A percentile compares a stretch with the other conserved stretches of the same genome.
phyloP scores from a whole-genome alignment of 1,140 invertebrate species.

The Diploscapter pachys region DNA sequence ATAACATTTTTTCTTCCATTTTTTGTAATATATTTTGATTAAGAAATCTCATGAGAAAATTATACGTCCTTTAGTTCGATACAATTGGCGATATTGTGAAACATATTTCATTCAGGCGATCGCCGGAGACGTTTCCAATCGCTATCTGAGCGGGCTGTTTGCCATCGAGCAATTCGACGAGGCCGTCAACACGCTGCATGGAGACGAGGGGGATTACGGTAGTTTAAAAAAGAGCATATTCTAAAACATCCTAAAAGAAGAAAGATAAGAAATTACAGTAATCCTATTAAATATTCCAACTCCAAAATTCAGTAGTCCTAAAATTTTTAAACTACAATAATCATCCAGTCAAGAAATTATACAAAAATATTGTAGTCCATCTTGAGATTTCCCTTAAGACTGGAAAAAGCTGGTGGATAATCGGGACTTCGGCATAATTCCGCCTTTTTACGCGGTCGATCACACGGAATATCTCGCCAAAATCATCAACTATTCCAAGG shows the following conservation, averaged over 20 bases:
- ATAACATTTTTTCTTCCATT: neutral
- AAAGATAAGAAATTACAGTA: neutral
- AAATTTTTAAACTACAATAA: too few species aligned
- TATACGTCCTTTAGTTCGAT: too few species aligned
- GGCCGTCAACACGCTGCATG: slow-evolving; percentile 2
- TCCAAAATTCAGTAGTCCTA: too few species aligned
- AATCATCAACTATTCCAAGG: too few species aligned
- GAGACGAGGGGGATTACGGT: slow-evolving; percentile 14
- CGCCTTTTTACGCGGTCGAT: neutral
- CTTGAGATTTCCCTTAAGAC: neutral
- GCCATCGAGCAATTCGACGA: slow-evolving; percentile 12
- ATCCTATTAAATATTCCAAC: neutral
- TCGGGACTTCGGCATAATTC: slow-evolving; percentile 4
- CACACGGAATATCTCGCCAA: too few species aligned
- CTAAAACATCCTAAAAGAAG: slow-evolving; percentile 10
- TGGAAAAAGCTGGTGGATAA: slow-evolving; percentile 7
- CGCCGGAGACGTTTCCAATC: slow-evolving; percentile 7
- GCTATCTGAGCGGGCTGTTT: slow-evolving; percentile 8
- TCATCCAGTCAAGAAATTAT: too few species aligned
- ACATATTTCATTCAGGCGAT: slow-evolving; percentile 11
- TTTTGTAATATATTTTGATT: neutral
- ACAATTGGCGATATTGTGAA: too few species aligned
- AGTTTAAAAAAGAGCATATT: too few species aligned
- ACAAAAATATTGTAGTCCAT: too few species aligned
- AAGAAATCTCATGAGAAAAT: too few species aligned